Base-by-base conservation (phyloP, 1,140 invertebrate species). In the Bombus ignitus region DNA sequence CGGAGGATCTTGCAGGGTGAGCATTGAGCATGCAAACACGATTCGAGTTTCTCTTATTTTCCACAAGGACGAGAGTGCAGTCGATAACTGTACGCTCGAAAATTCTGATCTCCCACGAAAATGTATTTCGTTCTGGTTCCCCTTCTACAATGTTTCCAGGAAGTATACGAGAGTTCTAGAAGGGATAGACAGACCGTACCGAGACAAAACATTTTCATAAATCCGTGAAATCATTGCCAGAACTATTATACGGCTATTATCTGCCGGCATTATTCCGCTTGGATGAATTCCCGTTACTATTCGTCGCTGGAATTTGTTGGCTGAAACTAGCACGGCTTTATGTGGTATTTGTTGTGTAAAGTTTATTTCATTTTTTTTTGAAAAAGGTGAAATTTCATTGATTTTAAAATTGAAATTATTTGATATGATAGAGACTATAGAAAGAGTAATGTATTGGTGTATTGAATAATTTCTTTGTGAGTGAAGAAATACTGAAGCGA, bases 1-100 rank as follows among this genome's bases (percentile, higher is more conserved):
- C 13, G 98, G 98, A 25, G 97, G 97, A 82, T 96, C 97, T 62
- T 98, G 98, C 94, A 96, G 97, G 92, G 98, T 98, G 95, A 96
- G 96, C 90, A 81, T 79, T 62, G 47, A 53, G 47, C 18, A 53
- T 53, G 53, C 72, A 62, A 86, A 89, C 81, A 85, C 18, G 42
- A 57, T 59, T 39, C 59, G 39, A 13, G 66, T 18, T 79, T 71
- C 9, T 44, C 68, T 65, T 62, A 73, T 71, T 87, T 87, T 83
- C 42, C 65, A 22, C 72, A 37, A 65, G 5, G 65, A 65, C 62
- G 74, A 75, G 39, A 47, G 59, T 42, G 39, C 57, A 87, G 35
- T 88, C 72, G 62, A 88, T 78, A 84, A 88, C 42, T 35, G 37
- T 75, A 57, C 66, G 66, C 37, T 70, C 57, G 71, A 81, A 88